Base-by-base conservation (phyloP, 2,888 invertebrate species). In the Acronicta leporina region DNA sequence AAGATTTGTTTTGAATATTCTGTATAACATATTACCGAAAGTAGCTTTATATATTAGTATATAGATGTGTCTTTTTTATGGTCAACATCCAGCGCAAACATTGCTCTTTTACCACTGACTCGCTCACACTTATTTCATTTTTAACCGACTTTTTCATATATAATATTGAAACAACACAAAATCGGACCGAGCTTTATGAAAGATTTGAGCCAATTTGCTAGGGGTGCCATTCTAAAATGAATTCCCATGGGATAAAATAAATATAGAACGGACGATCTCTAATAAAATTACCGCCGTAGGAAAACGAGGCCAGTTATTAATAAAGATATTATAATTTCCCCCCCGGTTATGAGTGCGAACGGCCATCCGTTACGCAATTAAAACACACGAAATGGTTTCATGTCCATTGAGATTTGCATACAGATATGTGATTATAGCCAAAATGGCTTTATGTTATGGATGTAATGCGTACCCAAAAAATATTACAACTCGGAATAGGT, bases 381-480 rank as follows among this genome's bases (percentile, higher is more conserved):
- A 89, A 87, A 79, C 86, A 79, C 79, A 80, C 81, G 83, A 80
- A 86, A 88, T 85, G 86, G 83, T 75, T 81, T 70, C 75, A 55
- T 82, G 85, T 87, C 89, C 89, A 87, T 86, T 83, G 89, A 90
- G 90, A 91, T 92, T 92, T 91, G 92, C 92, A 91, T 91, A 89
- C 85, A 89, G 87, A 91, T 89, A 87, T 86, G 85, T 85, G 86
- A 89, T 92, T 90, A 88, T 88, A 83, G 82, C 79, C 75, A 84
- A 82, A 85, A 86, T 77, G 85, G 84, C 75, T 83, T 82, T 81
- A 83, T 80, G 73, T 81, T 72, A 70, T 68, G 68, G 63, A 61
- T 69, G 68, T 73, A 74, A 77, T 71, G 75, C 63, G 71, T 62
- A 68, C 55, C 67, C 80, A 79, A 79, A 73, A 73, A 71, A 53